These are phyloP conservation scores for Galagoides demidoff DNA, from an alignment of 2,797 vertebrate genomes.

Conservation along the genomic window DNA sequence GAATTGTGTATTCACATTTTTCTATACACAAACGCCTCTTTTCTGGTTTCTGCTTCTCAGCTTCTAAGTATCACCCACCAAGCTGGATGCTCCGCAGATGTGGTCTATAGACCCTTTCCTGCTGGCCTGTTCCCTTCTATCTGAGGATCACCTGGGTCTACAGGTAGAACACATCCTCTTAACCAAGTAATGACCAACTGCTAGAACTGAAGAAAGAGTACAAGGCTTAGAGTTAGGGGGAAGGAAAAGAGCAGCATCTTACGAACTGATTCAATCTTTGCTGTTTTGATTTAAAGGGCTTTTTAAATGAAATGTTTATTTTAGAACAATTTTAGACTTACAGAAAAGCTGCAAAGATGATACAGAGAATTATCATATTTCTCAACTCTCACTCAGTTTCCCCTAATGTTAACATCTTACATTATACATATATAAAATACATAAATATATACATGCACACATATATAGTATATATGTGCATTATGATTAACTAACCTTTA, in stretches of 20 bases:
- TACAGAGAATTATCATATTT: neutral
- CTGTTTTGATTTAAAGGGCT: neutral
- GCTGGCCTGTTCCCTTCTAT: neutral
- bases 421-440: too few relatives aligned
- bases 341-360: slow-evolving; percentile 6
- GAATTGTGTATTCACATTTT: slow-evolving; percentile 19
- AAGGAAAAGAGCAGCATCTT: neutral
- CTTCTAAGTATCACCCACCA: neutral
- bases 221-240: neutral
- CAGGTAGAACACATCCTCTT: neutral
- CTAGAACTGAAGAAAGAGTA: neutral
- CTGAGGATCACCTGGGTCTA: neutral
- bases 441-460: too few relatives aligned
- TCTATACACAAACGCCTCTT: slow-evolving; percentile 11
- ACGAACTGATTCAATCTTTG: neutral
- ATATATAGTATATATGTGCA: too few relatives aligned
- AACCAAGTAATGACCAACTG: neutral
- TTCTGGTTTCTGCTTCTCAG: slow-evolving; percentile 33
- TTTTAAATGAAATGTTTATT: neutral
- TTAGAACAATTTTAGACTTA: slow-evolving; percentile 32
- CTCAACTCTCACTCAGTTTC: neutral
- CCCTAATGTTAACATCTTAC: slow-evolving; percentile 1
- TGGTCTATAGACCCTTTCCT: neutral
- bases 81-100: neutral
- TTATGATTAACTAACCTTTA: neutral